Conservation (phyloP, 2,113 vertebrate species). For the Alectura lathami region DNA sequence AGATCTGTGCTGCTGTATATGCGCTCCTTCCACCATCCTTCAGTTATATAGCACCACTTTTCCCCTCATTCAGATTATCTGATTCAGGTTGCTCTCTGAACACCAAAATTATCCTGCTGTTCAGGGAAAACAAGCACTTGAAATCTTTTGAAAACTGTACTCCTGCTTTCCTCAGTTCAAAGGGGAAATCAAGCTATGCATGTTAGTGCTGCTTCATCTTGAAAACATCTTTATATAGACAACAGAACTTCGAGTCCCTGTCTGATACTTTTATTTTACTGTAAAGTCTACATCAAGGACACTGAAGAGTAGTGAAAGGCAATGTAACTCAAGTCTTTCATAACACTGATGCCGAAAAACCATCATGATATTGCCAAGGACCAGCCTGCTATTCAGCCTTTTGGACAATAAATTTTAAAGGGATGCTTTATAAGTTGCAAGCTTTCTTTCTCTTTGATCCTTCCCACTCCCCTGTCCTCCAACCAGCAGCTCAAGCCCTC, state of each 20-base stretch:
- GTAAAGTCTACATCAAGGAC: conserved; percentile 10
- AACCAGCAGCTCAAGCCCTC: neutral
- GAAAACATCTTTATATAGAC: neutral
- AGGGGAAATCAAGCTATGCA: neutral
- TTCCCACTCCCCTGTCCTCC: neutral
- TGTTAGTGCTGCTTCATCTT: neutral
- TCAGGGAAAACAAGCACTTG: conserved; percentile 22
- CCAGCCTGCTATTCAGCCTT: neutral
- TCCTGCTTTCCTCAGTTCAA: conserved; percentile 44
- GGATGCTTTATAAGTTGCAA: neutral
- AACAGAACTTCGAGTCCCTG: neutral
- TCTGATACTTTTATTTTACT: neutral
- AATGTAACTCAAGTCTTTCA: neutral
- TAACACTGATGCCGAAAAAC: neutral
- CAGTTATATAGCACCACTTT: neutral
- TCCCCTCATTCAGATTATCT: neutral
- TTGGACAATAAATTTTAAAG: neutral
- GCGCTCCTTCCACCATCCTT: neutral
- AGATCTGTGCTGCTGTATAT: neutral
- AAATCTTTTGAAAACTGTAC: conserved; percentile 16
- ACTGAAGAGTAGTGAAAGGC: neutral
- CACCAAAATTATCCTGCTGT: neutral
- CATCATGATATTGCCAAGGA: neutral
- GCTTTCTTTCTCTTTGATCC: neutral
- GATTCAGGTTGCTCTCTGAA: neutral